Evolutionary conservation across 2,888 invertebrate genomes (phyloP).

Genomic region (Xanthorhoe designata): DNA sequence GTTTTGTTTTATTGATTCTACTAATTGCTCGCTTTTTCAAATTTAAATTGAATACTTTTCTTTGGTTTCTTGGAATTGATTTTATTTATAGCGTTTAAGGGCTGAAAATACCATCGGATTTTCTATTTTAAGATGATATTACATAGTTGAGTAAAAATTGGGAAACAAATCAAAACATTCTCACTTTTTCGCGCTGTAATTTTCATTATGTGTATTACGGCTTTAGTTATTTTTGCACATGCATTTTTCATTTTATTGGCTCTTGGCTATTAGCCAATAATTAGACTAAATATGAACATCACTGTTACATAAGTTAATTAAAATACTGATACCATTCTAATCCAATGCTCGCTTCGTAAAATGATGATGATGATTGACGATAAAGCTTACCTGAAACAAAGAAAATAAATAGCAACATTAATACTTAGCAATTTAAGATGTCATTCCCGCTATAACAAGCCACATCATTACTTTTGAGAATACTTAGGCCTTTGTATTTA

Average conservation of each 20-base stretch:
- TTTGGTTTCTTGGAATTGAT: not conserved
- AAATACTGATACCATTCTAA: too few relatives aligned
- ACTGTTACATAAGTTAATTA: too few relatives aligned
- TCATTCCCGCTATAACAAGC: too few relatives aligned
- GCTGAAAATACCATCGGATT: not conserved
- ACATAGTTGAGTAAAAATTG: not conserved
- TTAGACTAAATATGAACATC: too few relatives aligned
- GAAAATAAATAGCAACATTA: not conserved
- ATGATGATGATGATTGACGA: too few relatives aligned
- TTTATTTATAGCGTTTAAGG: not conserved
- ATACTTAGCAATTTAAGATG: too few relatives aligned
- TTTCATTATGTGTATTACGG: too few relatives aligned
- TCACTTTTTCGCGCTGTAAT: too few relatives aligned
- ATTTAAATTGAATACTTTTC: not conserved
- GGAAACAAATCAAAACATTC: not conserved
- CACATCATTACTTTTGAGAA: too few relatives aligned
- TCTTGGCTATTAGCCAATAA: too few relatives aligned
- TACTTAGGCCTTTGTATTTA: too few relatives aligned
- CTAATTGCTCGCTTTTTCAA: not conserved
- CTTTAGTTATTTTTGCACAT: not conserved
- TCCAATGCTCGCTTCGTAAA: not conserved
- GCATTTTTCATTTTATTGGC: not conserved
- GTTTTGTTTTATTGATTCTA: not conserved
- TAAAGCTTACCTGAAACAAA: slow-evolving; percentile 21
- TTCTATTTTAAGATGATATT: not conserved